These are phyloP conservation scores for Drosophila melanocephala DNA, from an alignment of 2,888 invertebrate species.

Conservation along the genomic window DNA sequence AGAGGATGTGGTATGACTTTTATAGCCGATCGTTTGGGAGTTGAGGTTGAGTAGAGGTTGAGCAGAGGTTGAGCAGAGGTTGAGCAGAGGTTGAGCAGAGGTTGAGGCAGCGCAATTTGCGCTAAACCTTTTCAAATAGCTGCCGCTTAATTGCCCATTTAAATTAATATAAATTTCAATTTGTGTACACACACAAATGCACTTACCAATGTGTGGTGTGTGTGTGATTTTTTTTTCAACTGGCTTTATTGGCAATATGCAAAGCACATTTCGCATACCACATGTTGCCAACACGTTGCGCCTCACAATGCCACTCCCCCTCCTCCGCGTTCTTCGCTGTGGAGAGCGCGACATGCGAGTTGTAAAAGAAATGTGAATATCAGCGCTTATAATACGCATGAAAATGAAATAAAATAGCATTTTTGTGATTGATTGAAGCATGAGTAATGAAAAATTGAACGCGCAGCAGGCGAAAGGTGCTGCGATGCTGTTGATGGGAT, in stretches of 20 bases:
- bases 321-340: not conserved
- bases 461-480: conserved; percentile 63
- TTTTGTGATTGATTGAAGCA: conserved; percentile 83
- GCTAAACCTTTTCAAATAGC: conserved; percentile 69
- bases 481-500: conserved; percentile 7
- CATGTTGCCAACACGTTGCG: conserved; percentile 59
- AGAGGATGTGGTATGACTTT: conserved; percentile 30
- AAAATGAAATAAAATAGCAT: conserved; percentile 82
- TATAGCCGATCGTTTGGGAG: conserved; percentile 47
- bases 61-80: conserved; percentile 14
- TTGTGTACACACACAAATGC: conserved; percentile 50
- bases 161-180: conserved; percentile 80
- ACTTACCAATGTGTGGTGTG: conserved; percentile 10
- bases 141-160: conserved; percentile 77
- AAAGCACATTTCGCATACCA: conserved; percentile 72
- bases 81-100: conserved; percentile 10
- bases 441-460: conserved; percentile 81
- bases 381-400: conserved; percentile 79
- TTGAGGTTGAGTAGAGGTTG: conserved; percentile 9
- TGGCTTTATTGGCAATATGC: conserved; percentile 65
- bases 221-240: conserved; percentile 16
- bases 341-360: conserved; percentile 54
- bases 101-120: conserved; percentile 40
- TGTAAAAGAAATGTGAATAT: conserved; percentile 76
- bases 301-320: conserved; percentile 11